Evolutionary conservation across 2,797 vertebrate genomes (phyloP).

Genomic region (Malacoctenus gilli): DNA sequence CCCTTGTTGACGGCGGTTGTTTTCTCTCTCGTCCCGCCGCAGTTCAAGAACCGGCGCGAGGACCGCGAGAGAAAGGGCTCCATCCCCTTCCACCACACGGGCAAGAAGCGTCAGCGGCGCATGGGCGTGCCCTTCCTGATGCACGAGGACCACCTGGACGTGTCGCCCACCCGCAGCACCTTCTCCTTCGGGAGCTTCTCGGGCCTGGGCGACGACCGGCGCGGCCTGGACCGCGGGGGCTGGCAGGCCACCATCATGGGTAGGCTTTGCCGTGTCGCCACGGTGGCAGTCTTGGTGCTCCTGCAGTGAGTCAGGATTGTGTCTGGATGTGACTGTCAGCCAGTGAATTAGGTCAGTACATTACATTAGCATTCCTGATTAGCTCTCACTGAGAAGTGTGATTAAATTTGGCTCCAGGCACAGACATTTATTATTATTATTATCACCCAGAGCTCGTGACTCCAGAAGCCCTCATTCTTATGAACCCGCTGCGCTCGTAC

Average conservation of each 20-base stretch:
- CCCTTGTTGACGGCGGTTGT: no score
- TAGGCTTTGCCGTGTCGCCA: conserved; percentile 69
- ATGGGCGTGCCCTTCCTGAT: conserved; percentile 96
- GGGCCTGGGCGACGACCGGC: conserved; percentile 93
- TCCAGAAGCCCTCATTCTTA: no score
- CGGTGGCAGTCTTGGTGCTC: no score
- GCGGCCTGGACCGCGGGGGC: conserved; percentile 90
- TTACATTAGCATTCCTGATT: conserved; percentile 31
- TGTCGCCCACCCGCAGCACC: conserved; percentile 95
- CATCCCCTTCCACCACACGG: conserved; percentile 92
- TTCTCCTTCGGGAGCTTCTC: conserved; percentile 98
- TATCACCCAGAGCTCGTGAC: no score
- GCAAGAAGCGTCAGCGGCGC: conserved; percentile 93
- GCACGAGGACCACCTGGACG: conserved; percentile 95
- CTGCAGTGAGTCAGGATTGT: no score
- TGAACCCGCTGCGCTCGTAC: no score
- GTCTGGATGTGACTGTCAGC: no score
- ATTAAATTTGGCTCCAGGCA: no score
- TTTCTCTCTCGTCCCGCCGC: not conserved
- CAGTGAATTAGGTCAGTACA: conserved; percentile 54
- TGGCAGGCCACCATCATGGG: conserved; percentile 98
- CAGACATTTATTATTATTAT: no score
- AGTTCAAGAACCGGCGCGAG: conserved; percentile 97
- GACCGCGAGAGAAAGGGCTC: conserved; percentile 97
- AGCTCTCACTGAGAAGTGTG: no score